A percentile compares a stretch with the other conserved stretches of the same genome.
Conservation (phyloP, 2,888 invertebrate genomes). For the Mythimna impura region DNA sequence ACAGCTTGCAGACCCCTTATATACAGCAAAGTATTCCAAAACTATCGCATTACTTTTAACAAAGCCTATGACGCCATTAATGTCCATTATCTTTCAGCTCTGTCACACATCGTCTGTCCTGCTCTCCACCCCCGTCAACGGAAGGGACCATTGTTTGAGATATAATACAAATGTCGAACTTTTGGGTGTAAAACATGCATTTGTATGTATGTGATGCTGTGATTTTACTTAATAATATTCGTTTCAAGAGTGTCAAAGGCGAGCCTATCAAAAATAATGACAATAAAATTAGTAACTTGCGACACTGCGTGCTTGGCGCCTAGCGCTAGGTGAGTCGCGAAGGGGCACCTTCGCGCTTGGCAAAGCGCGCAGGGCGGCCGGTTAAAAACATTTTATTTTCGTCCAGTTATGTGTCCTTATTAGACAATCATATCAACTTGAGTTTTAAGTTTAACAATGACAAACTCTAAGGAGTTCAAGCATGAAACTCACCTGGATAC, state of each 20-base stretch:
- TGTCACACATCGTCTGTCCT: conserved; percentile 62
- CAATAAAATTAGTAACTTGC: too few relatives aligned
- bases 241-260: not conserved
- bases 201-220: conserved; percentile 52
- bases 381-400: too few relatives aligned
- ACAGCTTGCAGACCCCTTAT: conserved; percentile 48
- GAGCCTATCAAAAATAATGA: too few relatives aligned
- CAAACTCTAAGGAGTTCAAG: too few relatives aligned
- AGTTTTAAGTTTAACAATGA: too few relatives aligned
- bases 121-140: conserved; percentile 74
- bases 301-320: too few relatives aligned
- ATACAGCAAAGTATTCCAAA: conserved; percentile 47
- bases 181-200: conserved; percentile 64
- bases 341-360: too few relatives aligned
- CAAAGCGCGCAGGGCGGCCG: too few relatives aligned
- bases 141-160: conserved; percentile 71
- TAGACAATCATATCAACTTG: too few relatives aligned
- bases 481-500: too few relatives aligned
- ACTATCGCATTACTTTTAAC: conserved; percentile 64
- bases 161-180: conserved; percentile 64
- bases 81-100: conserved; percentile 78
- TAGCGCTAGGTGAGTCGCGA: too few relatives aligned
- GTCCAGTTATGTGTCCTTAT: too few relatives aligned
- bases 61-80: conserved; percentile 78
- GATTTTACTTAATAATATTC: conserved; percentile 15